A percentile compares a stretch with the other conserved stretches of the same genome.
These are phyloP conservation scores for Saimiri boliviensis DNA, from an alignment of 2,113 vertebrate species.

Conservation along the genomic window DNA sequence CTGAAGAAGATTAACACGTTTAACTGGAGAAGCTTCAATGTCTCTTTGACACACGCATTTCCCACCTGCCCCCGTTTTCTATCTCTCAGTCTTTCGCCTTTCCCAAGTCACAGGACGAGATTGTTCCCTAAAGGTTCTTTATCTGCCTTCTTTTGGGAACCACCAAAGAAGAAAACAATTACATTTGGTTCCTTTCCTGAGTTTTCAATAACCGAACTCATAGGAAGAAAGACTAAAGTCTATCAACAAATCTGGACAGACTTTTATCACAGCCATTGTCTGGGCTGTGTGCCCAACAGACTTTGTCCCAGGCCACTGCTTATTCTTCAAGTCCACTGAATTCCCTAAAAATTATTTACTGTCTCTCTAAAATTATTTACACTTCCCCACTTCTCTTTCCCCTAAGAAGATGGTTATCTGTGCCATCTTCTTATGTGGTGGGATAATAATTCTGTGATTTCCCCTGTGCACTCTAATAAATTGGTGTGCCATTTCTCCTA, in stretches of 20 bases:
- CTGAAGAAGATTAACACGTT: background rate
- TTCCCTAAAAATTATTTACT: background rate
- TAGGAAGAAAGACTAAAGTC: background rate
- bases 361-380: background rate
- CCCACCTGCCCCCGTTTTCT: background rate
- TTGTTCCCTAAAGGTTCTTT: background rate
- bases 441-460: background rate
- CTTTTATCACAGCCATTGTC: background rate
- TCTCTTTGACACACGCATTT: background rate
- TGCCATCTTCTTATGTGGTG: background rate
- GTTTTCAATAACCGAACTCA: background rate
- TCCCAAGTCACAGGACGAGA: background rate
- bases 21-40: background rate
- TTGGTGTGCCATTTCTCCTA: background rate
- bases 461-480: background rate
- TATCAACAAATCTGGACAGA: background rate
- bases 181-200: background rate
- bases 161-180: background rate
- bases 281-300: background rate
- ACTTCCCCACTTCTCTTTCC: background rate
- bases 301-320: background rate
- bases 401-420: background rate
- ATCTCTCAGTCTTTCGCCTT: background rate
- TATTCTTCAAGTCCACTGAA: background rate
- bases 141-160: background rate